Conservation (phyloP, 2,888 invertebrate species). For the Ormyrus pomaceus region DNA sequence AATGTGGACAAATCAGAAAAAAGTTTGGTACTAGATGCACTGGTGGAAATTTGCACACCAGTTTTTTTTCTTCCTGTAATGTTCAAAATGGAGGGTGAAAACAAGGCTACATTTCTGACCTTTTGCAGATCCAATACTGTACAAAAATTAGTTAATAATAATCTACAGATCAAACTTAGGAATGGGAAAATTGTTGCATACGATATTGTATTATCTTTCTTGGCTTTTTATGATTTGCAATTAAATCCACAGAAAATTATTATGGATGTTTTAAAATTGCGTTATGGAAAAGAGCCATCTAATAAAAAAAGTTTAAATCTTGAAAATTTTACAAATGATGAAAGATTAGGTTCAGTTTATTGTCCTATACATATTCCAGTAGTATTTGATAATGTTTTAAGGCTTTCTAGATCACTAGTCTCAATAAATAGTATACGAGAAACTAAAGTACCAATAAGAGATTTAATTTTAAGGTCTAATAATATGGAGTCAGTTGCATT, state of each 20-base stretch:
- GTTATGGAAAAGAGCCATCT: constrained; percentile 62
- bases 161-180: constrained; percentile 61
- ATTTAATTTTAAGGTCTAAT: constrained; percentile 68
- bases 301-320: constrained; percentile 66
- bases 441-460: constrained; percentile 66
- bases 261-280: constrained; percentile 61
- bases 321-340: constrained; percentile 68
- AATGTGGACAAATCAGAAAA: constrained; percentile 62
- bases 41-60: constrained; percentile 65
- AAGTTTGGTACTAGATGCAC: constrained; percentile 61
- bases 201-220: constrained; percentile 70
- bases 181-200: constrained; percentile 62
- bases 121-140: constrained; percentile 65
- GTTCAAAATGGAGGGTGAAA: constrained; percentile 64
- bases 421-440: constrained; percentile 54
- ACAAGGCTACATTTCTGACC: constrained; percentile 67
- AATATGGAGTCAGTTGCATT: constrained; percentile 63
- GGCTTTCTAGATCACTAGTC: constrained; percentile 61
- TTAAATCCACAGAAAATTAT: constrained; percentile 65
- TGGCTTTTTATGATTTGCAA: constrained; percentile 62
- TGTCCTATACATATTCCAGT: constrained; percentile 68
- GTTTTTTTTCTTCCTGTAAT: constrained; percentile 67
- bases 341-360: constrained; percentile 65
- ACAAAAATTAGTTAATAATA: constrained; percentile 64
- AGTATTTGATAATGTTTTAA: constrained; percentile 66